Conservation (phyloP, 2,797 vertebrate species). For the Yasuhikotakia modesta region DNA sequence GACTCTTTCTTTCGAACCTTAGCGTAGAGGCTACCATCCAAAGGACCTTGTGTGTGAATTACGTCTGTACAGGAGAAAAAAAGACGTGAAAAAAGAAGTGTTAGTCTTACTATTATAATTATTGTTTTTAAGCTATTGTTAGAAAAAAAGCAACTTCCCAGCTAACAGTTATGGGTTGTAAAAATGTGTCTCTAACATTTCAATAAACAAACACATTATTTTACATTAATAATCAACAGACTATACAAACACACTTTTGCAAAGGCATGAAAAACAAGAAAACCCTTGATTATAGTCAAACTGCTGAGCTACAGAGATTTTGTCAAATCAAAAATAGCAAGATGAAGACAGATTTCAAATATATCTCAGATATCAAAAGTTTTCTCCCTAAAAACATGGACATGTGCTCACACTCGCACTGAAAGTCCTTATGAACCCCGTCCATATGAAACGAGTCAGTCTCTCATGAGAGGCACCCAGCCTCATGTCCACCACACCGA, state of each 20-base stretch:
- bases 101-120: too few relatives aligned
- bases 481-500: conserved; percentile 67
- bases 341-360: conserved; percentile 3
- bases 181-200: too few relatives aligned
- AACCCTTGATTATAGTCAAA: background rate
- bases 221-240: background rate
- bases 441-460: conserved; percentile 55
- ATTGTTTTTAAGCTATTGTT: too few relatives aligned
- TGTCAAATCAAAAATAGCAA: background rate
- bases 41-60: conserved; percentile 92
- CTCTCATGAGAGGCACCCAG: background rate
- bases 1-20: conserved; percentile 98
- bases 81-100: conserved; percentile 15
- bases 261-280: background rate
- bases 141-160: too few relatives aligned
- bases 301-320: background rate
- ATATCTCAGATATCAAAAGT: too few relatives aligned
- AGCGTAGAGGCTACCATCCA: conserved; percentile 97
- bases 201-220: too few relatives aligned
- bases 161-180: too few relatives aligned
- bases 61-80: conserved; percentile 78
- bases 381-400: conserved; percentile 42
- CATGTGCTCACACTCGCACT: conserved; percentile 38
- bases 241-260: too few relatives aligned
- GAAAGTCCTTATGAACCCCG: conserved; percentile 42